phyloP scores from a whole-genome alignment of 2,113 vertebrate genomes.

The Nothocercus nigrocapillus region DNA sequence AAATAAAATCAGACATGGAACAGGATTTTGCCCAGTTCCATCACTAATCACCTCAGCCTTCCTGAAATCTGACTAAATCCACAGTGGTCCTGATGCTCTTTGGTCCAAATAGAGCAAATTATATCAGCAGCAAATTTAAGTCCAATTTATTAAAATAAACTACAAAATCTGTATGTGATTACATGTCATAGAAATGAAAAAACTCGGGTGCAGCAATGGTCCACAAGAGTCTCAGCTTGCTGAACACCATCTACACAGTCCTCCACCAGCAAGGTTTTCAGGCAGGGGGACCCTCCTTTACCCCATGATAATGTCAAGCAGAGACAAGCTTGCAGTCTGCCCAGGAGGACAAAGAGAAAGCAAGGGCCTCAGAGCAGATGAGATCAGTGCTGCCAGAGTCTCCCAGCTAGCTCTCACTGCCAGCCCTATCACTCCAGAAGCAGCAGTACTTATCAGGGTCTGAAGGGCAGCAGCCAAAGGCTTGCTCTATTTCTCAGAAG shows the following conservation, averaged over 20 bases:
- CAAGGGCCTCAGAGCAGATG: not conserved
- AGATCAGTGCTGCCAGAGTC: not conserved
- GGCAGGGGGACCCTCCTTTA: not conserved
- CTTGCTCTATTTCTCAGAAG: accelerated
- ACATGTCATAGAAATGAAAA: not conserved
- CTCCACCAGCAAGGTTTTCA: not conserved
- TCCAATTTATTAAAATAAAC: not conserved
- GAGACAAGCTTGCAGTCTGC: not conserved
- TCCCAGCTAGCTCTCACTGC: not conserved
- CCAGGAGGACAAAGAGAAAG: not conserved
- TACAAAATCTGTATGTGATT: not conserved
- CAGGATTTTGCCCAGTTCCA: not conserved
- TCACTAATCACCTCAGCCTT: not conserved
- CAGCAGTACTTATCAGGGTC: accelerated
- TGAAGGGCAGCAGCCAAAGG: not conserved
- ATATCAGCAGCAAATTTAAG: not conserved
- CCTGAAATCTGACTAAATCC: not conserved
- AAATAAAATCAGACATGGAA: not conserved
- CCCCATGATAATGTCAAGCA: not conserved
- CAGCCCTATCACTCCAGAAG: accelerated
- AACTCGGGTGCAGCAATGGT: no score
- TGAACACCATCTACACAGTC: not conserved
- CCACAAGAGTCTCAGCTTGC: not conserved
- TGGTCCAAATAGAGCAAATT: not conserved
- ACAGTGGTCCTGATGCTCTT: not conserved